Evolutionary conservation across 2,888 invertebrate species (phyloP), one percentile per base, ranked within the genome.

Genomic region (Calameuta pallipes): DNA sequence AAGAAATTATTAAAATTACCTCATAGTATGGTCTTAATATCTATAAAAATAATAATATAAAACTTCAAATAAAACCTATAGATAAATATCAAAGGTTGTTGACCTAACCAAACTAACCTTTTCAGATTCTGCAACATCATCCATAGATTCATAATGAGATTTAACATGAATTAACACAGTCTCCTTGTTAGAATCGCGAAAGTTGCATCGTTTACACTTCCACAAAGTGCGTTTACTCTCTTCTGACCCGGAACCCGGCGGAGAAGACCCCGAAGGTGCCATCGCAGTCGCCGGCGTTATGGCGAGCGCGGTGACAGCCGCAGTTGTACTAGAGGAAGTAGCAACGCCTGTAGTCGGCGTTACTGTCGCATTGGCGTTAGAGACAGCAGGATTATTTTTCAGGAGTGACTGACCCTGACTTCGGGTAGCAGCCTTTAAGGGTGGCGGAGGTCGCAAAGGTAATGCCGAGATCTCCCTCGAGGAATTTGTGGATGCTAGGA

Each of bases 131-230:
- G 36, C 56, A n/a, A 80, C 31, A 37, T 80, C 77, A 31, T 87
- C 92, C 82, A 92, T 90, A 75, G 89, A 75, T 33, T 89, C 92
- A 85, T 95, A 95, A 86, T 95, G 95, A 56, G 93, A 93, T 85
- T 94, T 94, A 1, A 95, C 95, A 84, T 96, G 96, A 30, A 93
- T 92, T 82, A 95, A 90, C 2, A 95, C 94, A 34, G 94, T 93
- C 77, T 95, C 94, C 75, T 94, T 93, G 85, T 94, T 94, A 35
- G 93, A 92, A 90, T 95, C 94, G 85, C 95, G 95, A 86, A 96
- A 98, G 90, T 95, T 95, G 92, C 98, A 98, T 89, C 96, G 96
- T 92, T 97, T 97, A 92, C 98, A 98, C 90, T 97, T 96, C 96
- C 97, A 97, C 85, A 96, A 92, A 23, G 96, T 96, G 87, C 95